Conservation (phyloP, 2,888 invertebrate genomes). For the Nomada lathburiana region DNA sequence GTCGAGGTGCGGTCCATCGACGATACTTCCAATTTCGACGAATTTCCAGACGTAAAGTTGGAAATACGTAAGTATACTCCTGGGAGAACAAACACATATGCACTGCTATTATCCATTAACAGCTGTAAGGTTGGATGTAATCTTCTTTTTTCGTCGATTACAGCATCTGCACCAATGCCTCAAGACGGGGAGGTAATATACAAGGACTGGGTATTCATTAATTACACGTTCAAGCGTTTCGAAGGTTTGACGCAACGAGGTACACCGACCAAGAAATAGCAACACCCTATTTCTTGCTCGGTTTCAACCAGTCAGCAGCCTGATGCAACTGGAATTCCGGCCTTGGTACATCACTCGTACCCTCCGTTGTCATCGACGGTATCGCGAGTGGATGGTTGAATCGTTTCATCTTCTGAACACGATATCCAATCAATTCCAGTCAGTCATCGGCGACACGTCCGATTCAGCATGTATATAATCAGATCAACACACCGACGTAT, state of each 20-base stretch:
- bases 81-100: too few relatives aligned
- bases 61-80: conserved; percentile 95
- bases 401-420: conserved; percentile 38
- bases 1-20: conserved; percentile 99
- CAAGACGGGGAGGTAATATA: conserved; percentile 96
- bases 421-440: conserved; percentile 15
- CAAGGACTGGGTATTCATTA: conserved; percentile 99
- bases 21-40: conserved; percentile 99
- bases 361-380: conserved; percentile 66
- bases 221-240: conserved; percentile 99
- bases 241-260: conserved; percentile 98
- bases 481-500: conserved; percentile 21
- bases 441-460: conserved; percentile 41
- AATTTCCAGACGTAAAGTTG: conserved; percentile 99
- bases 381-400: conserved; percentile 66
- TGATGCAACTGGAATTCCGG: conserved; percentile 79
- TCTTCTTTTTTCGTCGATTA: conserved; percentile 73
- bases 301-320: conserved; percentile 73
- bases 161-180: conserved; percentile 94
- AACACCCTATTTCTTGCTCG: conserved; percentile 76
- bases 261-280: conserved; percentile 91
- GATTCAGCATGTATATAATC: conserved; percentile 52
- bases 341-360: conserved; percentile 80
- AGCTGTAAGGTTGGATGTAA: not conserved
- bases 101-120: too few relatives aligned